Base-by-base conservation (phyloP, 2,888 invertebrate species). In the Catocala fraxini region DNA sequence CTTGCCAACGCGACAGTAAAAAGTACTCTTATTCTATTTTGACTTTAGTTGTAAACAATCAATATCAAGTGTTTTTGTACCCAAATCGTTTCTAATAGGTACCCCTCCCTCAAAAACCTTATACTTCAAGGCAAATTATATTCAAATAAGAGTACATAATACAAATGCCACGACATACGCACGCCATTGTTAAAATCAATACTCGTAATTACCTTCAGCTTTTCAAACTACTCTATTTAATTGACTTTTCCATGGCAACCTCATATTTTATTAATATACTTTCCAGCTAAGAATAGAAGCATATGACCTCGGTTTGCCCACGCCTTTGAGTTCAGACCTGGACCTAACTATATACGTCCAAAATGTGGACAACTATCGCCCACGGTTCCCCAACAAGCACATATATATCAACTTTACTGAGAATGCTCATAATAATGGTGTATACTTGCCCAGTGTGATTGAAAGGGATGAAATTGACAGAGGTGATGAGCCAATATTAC, bases 321-420 rank as follows among this genome's bases (percentile, higher is more conserved):
- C 98, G 0, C 96, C 98, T 0, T 90, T 98, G 4, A 98, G 98
- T 76, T 97, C 98, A 0, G 98, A 98, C 88, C 91, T 98, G 47
- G 98, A 98, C 89, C 89, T 98, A 0, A 97, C 97, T 4, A 96
- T 98, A 71, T 98, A 98, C 84, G 97, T 98, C 0, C 96, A 97
- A 63, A 98, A 98, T 86, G 97, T 98, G 0, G 98, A 98, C 88
- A 98, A 97, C 84, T 98, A 97, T 86, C 97, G 97, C 62, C 98
- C 98, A 0, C 96, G 98, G 72, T 98, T 98, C 89, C 93, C 97
- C 35, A 94, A 96, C 45, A 96, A 97, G 73, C 95, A 96, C 67
- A 95, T 97, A 76, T 85, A 94, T 15, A 95, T 97, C 0, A 97
- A 97, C 86, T 96, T 98, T 65, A 97, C 97, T 54, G 96, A 96